phyloP scores from a whole-genome alignment of 2,888 invertebrate species.

The Meliscaeva auricollis region DNA sequence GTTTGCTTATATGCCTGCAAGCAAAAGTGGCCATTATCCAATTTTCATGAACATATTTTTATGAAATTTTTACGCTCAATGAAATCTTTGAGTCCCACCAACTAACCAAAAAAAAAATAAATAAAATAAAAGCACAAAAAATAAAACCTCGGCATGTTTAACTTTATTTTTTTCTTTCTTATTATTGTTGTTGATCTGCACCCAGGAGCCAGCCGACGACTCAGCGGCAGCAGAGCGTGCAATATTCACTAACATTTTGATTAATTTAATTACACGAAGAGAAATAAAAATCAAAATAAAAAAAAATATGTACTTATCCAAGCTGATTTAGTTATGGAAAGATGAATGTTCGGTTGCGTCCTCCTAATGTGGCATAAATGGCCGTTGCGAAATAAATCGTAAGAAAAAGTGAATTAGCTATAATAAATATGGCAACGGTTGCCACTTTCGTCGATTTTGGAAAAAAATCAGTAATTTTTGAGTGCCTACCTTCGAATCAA shows the following conservation, averaged over 20 bases:
- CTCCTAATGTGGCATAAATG: constrained; percentile 43
- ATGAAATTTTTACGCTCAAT: constrained; percentile 72
- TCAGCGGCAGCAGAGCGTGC: constrained; percentile 35
- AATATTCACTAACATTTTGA: constrained; percentile 61
- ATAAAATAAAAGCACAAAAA: background rate
- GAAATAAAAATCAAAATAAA: constrained; percentile 72
- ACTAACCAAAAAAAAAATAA: background rate
- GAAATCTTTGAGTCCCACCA: constrained; percentile 39
- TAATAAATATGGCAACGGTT: background rate
- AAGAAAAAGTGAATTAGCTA: constrained; percentile 37
- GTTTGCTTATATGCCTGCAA: constrained; percentile 16
- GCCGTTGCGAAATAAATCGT: constrained; percentile 45
- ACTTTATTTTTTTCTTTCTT: constrained; percentile 18
- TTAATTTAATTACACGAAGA: constrained; percentile 68
- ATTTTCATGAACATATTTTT: constrained; percentile 58
- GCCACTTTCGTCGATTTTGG: background rate
- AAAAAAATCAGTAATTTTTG: too few species aligned
- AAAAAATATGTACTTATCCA: constrained; percentile 11
- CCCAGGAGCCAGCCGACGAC: constrained; percentile 15
- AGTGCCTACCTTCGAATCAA: too few species aligned
- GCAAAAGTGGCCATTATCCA: constrained; percentile 55
- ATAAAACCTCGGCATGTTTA: background rate
- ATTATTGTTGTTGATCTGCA: constrained; percentile 45
- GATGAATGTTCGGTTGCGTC: constrained; percentile 67
- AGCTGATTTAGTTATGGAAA: constrained; percentile 61